These are phyloP conservation scores for Neolamprologus devosi DNA, from an alignment of 2,113 vertebrate species.

Conservation along the genomic window DNA sequence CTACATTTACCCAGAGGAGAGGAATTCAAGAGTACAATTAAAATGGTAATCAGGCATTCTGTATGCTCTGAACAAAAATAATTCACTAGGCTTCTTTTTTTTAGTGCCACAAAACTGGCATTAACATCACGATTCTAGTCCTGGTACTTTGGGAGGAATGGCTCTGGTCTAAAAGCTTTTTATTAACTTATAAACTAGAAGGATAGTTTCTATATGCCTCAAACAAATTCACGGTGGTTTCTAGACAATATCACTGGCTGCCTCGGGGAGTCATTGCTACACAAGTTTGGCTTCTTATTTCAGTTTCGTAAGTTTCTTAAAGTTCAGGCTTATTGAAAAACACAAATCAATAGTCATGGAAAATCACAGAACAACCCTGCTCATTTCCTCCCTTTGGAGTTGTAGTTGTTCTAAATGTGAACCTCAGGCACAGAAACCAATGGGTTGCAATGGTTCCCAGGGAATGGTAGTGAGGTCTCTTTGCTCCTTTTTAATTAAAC, in stretches of 20 bases:
- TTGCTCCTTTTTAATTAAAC: constrained; percentile 22
- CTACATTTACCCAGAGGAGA: background rate
- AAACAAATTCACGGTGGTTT: background rate
- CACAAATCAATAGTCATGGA: constrained; percentile 37
- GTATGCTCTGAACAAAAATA: background rate
- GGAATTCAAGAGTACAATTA: background rate
- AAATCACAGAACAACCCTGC: background rate
- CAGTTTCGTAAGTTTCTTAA: background rate
- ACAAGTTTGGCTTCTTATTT: constrained; percentile 16
- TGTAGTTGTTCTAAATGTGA: background rate
- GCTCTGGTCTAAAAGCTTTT: background rate
- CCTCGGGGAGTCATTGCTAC: constrained; percentile 3
- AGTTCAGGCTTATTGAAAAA: constrained; percentile 44
- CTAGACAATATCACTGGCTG: background rate
- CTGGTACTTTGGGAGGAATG: background rate
- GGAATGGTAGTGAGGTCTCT: background rate
- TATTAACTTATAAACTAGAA: background rate
- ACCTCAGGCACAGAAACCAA: background rate
- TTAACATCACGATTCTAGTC: background rate
- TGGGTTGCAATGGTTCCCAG: background rate
- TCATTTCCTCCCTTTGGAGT: constrained; percentile 10
- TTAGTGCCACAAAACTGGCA: background rate
- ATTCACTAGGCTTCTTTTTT: background rate
- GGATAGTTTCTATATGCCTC: background rate
- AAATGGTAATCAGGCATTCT: background rate